A percentile compares a stretch with the other conserved stretches of the same genome.
These are phyloP conservation scores for Pterocles gutturalis DNA, from an alignment of 2,113 vertebrate species.

Conservation along the genomic window DNA sequence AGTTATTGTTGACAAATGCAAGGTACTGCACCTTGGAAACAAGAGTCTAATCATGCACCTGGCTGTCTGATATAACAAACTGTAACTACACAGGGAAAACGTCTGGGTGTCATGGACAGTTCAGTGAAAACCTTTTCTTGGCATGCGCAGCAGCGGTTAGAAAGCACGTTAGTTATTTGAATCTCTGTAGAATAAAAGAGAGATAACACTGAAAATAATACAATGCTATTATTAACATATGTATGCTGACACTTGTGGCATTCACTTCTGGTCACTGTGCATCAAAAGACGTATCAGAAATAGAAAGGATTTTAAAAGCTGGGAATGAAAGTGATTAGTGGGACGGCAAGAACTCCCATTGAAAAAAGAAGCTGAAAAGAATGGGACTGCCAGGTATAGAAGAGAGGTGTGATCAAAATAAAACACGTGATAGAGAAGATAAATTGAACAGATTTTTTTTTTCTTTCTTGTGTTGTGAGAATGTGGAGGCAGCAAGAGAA, in stretches of 20 bases:
- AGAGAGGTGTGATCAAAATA: background rate
- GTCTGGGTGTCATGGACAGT: background rate
- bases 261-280: background rate
- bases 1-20: conserved; percentile 46
- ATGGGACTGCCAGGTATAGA: background rate
- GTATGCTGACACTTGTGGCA: background rate
- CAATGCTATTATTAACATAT: background rate
- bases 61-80: background rate
- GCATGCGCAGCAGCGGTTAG: background rate
- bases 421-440: background rate
- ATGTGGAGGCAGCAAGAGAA: background rate
- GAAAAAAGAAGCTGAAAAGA: conserved; percentile 9
- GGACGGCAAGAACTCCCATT: background rate
- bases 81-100: conserved; percentile 1
- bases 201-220: background rate
- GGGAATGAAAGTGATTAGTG: background rate
- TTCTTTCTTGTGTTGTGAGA: background rate
- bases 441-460: background rate
- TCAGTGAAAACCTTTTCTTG: conserved; percentile 11
- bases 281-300: background rate
- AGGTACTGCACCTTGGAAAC: conserved; percentile 15
- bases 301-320: background rate
- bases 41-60: conserved; percentile 7
- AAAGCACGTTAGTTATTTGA: background rate
- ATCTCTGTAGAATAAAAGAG: background rate